Base-by-base conservation (phyloP, 2,888 invertebrate genomes). In the Campoletis raptor region DNA sequence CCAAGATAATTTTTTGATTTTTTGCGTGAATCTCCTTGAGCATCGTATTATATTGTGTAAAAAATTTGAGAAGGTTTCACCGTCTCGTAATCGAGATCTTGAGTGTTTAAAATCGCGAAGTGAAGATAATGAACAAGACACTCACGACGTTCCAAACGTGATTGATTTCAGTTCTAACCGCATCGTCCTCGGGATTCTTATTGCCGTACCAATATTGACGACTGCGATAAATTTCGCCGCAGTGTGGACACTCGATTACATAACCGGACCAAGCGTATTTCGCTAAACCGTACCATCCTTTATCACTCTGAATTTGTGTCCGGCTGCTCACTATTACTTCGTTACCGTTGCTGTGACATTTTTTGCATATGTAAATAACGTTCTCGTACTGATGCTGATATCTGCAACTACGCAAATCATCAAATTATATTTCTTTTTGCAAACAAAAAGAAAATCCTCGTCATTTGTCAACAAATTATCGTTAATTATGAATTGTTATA, bases 171-270 rank as follows among this genome's bases (percentile, higher is more conserved):
- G 95, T 95, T 69, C 95, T 93, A 18, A 97, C 97, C 15, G 96
- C 96, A 42, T 95, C 94, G 86, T 96, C 96, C 92, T 97, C 97
- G 0, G 97, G 97, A 86, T 96, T 95, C 89, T 96, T 96, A 91
- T 98, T 97, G 7, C 97, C 97, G 92, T 96, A 97, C 98, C 97
- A 98, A 93, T 96, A 97, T 92, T 97, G 96, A 37, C 97, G 95
- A 90, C 97, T 97, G 66, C 97, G 95, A 92, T 96, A 96, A 86
- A 97, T 96, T 88, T 97, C 96, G 0, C 97, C 97, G 94, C 97
- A 97, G 90, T 96, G 95, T 18, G 96, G 96, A 94, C 98, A 98
- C 91, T 97, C 97, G 84, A 98, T 96, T 0, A 97, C 96, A 91
- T 97, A 97, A 91, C 97, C 97, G 73, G 97, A 96, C 97, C 97